Percentiles rank a stretch among this genome's conserved stretches.
phyloP scores from a whole-genome alignment of 2,888 invertebrate genomes.

The Apantesis nais region DNA sequence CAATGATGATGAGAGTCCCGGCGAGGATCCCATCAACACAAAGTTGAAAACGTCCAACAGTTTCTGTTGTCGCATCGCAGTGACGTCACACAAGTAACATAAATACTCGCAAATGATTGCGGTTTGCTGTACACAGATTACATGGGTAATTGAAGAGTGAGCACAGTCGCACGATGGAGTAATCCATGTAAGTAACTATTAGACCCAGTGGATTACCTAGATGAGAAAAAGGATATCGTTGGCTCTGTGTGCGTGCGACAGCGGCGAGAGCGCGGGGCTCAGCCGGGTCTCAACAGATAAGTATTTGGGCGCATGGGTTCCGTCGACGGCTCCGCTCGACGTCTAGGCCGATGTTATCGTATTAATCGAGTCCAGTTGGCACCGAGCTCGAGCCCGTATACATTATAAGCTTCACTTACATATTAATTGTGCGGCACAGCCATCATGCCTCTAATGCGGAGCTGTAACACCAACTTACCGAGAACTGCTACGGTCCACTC shows the following conservation, averaged over 20 bases:
- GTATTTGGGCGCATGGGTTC: conserved; percentile 18
- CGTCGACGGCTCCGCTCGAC: conserved; percentile 7
- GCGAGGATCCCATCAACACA: background rate
- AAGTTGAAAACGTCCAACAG: background rate
- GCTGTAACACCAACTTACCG: background rate
- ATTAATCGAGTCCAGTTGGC: conserved; percentile 12
- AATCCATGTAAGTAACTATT: conserved; percentile 15
- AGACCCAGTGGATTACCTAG: conserved; percentile 15
- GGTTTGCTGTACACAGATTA: conserved; percentile 6
- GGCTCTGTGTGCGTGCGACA: conserved; percentile 8
- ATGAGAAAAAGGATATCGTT: conserved; percentile 13
- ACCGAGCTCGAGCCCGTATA: background rate
- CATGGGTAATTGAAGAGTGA: conserved; percentile 12
- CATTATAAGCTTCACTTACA: conserved; percentile 15
- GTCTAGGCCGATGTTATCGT: conserved; percentile 12
- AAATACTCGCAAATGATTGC: conserved; percentile 7
- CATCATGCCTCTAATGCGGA: background rate
- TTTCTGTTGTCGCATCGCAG: background rate
- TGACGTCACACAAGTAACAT: conserved; percentile 2
- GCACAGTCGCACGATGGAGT: background rate
- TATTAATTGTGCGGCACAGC: conserved; percentile 14
- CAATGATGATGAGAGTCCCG: background rate
- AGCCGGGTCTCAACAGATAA: conserved; percentile 14
- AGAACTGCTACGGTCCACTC: background rate
- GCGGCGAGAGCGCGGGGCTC: background rate